phyloP scores from a whole-genome alignment of 2,113 vertebrate genomes.

The Paedocypris sp. region DNA sequence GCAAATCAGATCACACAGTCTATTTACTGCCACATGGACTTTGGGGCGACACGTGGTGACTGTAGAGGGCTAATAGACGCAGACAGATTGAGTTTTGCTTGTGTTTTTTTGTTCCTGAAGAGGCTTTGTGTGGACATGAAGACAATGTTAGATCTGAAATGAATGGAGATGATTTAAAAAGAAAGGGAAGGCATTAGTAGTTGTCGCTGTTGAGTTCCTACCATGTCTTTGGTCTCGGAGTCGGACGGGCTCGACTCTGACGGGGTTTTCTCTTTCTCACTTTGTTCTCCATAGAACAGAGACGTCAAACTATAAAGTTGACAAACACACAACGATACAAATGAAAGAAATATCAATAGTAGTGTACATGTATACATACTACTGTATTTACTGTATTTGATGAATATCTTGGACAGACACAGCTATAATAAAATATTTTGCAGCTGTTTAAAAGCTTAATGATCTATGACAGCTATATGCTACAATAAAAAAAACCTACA shows the following conservation, averaged over 20 bases:
- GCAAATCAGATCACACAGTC: not conserved
- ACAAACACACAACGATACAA: not conserved
- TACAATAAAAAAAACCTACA: no score
- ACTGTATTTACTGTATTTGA: no score
- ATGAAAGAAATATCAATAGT: not conserved
- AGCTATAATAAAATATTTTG: no score
- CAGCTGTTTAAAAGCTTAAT: no score
- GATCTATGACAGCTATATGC: no score
- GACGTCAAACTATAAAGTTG: conserved; percentile 79
- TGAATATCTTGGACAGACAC: no score
- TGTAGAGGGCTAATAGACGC: not conserved
- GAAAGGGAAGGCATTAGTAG: no score
- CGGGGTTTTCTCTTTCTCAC: conserved; percentile 88
- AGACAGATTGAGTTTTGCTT: conserved; percentile 32
- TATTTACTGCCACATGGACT: not conserved
- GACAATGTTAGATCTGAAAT: not conserved
- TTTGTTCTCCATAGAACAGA: conserved; percentile 89
- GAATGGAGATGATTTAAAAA: no score
- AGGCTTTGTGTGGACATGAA: not conserved
- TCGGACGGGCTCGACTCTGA: conserved; percentile 83
- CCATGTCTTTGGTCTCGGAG: conserved; percentile 77
- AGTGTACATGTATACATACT: no score
- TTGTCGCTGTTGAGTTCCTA: no score
- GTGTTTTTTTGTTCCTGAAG: conserved; percentile 12
- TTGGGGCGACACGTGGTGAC: not conserved